These are phyloP conservation scores for Malacosoma neustria DNA, from an alignment of 2,888 invertebrate species.

Conservation along the genomic window DNA sequence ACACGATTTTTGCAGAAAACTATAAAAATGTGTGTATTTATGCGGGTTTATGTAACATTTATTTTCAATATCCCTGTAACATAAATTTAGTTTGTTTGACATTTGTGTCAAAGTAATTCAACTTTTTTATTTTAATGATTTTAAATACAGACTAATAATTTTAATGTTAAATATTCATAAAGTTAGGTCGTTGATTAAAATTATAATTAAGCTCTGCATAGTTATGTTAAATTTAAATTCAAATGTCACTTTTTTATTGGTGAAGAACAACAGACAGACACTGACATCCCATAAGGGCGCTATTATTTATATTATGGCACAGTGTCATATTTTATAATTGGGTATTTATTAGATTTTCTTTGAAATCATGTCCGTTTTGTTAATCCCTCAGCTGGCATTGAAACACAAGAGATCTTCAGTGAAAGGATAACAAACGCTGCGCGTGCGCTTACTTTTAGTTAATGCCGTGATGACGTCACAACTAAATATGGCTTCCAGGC, in stretches of 20 bases:
- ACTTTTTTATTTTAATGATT: no score
- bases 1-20: slow-evolving; percentile 66
- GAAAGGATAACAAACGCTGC: slow-evolving; percentile 71
- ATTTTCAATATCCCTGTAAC: no score
- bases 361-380: slow-evolving; percentile 46
- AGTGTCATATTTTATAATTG: slow-evolving; percentile 6
- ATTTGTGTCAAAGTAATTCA: no score
- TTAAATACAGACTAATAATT: background rate
- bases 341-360: slow-evolving; percentile 20
- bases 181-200: no score
- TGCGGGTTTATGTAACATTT: slow-evolving; percentile 9
- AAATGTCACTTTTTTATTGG: no score
- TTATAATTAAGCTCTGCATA: no score
- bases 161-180: background rate
- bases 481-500: background rate
- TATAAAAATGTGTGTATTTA: slow-evolving; percentile 66
- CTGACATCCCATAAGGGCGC: no score
- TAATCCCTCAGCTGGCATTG: slow-evolving; percentile 58
- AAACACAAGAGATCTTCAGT: slow-evolving; percentile 74
- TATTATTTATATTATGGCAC: slow-evolving; percentile 14
- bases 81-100: no score
- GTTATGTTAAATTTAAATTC: no score
- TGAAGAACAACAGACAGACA: no score
- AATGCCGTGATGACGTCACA: background rate
- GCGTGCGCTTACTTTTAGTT: slow-evolving; percentile 35